Evolutionary conservation across 2,888 invertebrate species (phyloP), one percentile per base, ranked within the genome.

Genomic region (Cephus runcator): DNA sequence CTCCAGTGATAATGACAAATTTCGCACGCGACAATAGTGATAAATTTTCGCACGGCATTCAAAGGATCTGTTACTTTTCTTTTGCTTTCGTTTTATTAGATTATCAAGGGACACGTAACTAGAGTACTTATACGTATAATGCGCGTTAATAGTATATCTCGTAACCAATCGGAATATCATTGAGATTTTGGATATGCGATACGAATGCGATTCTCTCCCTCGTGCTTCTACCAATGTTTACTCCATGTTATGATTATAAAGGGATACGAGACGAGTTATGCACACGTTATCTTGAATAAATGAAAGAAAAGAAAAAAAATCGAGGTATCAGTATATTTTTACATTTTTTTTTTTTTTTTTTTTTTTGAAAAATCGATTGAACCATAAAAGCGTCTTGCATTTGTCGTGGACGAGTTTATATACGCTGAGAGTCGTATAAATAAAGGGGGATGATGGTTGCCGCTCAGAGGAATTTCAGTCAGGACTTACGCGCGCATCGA

Each of bases 391-490:
- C 56, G 56, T 56, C 23, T 56, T 56, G 56, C 56, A 15, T 56
- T 23, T 56, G 23, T 23, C 56, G 56, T 56, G 9, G 23, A 56
- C 56, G 23, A 56, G 56, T 56, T 56, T 56, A 56, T 56, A 56
- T 56, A 56, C 56, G 56, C 56, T 56, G 56, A 23, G 56, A 56
- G 69, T 73, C 69, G 35, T 69, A 73, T 73, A 34, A 78, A 78
- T 69, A 69, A 74, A 68, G 36, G 40, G 74, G 73, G 76, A 34
- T 76, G 75, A 83, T 84, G 82, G 80, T 81, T 83, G 81, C 78
- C 80, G 79, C 77, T 79, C 80, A 80, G 79, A 79, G 73, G 79
- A 87, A 87, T 85, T 87, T 85, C 79, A 81, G 85, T 83, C 82
- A 85, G 83, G 79, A 81, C 81, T 86, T 85, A 84, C 87, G 82